Evolutionary conservation across 2,888 invertebrate genomes (phyloP), one percentile per base, ranked within the genome.

Genomic region (Drosophila greeni): DNA sequence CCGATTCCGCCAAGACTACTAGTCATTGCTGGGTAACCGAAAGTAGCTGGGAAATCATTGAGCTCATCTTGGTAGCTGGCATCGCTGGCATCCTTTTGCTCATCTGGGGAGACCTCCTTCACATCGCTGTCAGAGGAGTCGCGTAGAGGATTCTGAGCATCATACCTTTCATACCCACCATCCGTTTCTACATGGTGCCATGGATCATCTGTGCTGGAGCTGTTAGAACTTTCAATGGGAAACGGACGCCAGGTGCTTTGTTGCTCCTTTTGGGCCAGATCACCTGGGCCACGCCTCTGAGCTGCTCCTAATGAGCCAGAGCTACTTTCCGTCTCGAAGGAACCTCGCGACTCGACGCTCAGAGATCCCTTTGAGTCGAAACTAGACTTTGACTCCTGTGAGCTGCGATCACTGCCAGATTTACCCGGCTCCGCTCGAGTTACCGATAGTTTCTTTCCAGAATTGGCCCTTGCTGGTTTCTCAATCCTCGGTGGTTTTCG

Each of bases 201-300:
- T 7, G 93, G 94, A 86, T 96, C 95, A 87, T 96, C 96, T 45
- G 95, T 92, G 85, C 95, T 95, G 5, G 95, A 95, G 70, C 95
- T 95, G 36, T 94, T 95, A 52, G 95, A 95, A 85, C 95, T 95
- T 85, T 95, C 95, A 16, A 95, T 91, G 23, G 95, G 93, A 86
- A 95, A 95, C 4, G 95, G 94, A 79, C 93, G 92, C 94, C 95
- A 95, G 0, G 95, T 95, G 5, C 94, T 93, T 85, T 93, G 94
- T 55, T 94, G 90, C 85, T 95, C 95, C 85, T 92, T 90, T 48
- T 90, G 89, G 4, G 88, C 89, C 29, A 91, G 86, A 68, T 89
- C 92, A 18, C 18, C 45, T 9, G 45, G 45, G 1, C 92, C 93
- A 4, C 92, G 91, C 33, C 93, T 90, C 73, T 92, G 92, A 18